Evolutionary conservation across 2,888 invertebrate species (phyloP).

Genomic region (Megaustenia siamemsis): DNA sequence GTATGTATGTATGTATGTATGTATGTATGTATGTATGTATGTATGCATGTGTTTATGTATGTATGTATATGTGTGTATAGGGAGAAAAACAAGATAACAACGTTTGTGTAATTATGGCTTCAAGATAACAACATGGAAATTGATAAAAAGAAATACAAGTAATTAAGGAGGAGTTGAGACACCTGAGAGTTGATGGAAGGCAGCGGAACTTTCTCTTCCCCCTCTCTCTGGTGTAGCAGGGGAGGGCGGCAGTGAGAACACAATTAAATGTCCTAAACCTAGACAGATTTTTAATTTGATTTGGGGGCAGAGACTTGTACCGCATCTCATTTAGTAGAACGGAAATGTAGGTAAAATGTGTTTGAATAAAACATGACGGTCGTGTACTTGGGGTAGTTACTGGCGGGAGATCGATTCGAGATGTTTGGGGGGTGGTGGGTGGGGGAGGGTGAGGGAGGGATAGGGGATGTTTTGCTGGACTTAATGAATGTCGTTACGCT

Average conservation of each 20-base stretch:
- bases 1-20: neutral
- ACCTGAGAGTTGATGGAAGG: too few species aligned
- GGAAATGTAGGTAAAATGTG: constrained; percentile 30
- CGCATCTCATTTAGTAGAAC: constrained; percentile 14
- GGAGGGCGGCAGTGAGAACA: neutral
- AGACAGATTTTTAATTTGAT: constrained; percentile 29
- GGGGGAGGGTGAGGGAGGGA: neutral
- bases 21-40: neutral
- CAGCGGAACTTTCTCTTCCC: neutral
- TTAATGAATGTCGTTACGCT: constrained; percentile 6
- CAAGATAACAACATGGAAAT: too few species aligned
- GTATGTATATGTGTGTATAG: too few species aligned
- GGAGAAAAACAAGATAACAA: too few species aligned
- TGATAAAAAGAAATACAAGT: too few species aligned
- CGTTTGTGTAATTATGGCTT: too few species aligned
- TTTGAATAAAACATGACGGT: constrained; percentile 25
- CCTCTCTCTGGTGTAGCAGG: neutral
- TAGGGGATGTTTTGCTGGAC: neutral
- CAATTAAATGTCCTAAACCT: constrained; percentile 4
- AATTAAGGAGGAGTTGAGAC: too few species aligned
- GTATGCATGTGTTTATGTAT: constrained; percentile 24
- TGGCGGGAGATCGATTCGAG: neutral
- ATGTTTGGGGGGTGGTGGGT: too few species aligned
- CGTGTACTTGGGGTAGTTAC: neutral
- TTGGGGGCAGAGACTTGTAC: neutral